Conservation (phyloP, 2,888 invertebrate species). For the Camptogramma bilineatum region DNA sequence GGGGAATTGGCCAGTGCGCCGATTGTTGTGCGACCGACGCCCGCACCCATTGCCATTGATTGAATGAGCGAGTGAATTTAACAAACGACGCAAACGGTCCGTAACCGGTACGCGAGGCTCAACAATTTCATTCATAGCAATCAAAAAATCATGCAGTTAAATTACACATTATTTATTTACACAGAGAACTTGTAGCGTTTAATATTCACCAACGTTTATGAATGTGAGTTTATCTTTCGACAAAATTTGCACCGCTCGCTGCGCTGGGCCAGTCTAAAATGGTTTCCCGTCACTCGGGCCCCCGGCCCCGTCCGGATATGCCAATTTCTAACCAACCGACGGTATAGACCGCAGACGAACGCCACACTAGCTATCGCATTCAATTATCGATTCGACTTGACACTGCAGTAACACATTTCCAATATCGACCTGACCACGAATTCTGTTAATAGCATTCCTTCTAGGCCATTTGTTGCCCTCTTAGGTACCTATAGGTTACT, state of each 20-base stretch:
- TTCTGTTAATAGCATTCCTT: constrained; percentile 20
- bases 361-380: constrained; percentile 61
- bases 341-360: constrained; percentile 53
- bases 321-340: constrained; percentile 63
- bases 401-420: constrained; percentile 46
- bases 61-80: constrained; percentile 79
- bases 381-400: constrained; percentile 64
- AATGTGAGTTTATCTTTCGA: background rate
- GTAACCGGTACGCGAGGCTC: constrained; percentile 54
- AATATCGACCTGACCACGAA: constrained; percentile 26
- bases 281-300: constrained; percentile 53
- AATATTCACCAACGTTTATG: background rate
- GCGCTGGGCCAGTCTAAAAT: constrained; percentile 44
- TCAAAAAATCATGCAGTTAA: constrained; percentile 14
- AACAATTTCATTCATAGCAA: constrained; percentile 42
- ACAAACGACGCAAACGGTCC: constrained; percentile 72
- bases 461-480: background rate
- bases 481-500: background rate
- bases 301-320: constrained; percentile 67
- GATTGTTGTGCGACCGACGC: constrained; percentile 84
- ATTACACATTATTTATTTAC: constrained; percentile 20
- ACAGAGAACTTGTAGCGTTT: background rate
- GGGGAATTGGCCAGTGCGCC: constrained; percentile 81
- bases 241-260: constrained; percentile 18
- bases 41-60: constrained; percentile 82